Conservation (phyloP, 2,797 vertebrate species). For the Threskiornis aethiopicus region DNA sequence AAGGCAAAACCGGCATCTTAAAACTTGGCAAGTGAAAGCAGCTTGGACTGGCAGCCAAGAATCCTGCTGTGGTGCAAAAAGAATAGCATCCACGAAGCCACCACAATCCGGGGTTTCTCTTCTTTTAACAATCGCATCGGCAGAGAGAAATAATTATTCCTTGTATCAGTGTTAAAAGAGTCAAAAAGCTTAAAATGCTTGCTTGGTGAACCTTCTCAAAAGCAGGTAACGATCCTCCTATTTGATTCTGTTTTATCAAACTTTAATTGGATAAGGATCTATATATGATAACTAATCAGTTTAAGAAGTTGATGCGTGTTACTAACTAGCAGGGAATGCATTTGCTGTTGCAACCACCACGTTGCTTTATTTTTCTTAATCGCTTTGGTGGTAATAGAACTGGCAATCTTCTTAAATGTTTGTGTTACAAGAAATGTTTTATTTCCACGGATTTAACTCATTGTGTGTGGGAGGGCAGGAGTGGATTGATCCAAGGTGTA, state of each 20-base stretch:
- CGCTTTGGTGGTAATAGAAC: not conserved
- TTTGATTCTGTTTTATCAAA: conserved; percentile 19
- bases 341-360: not conserved
- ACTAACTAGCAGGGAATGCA: not conserved
- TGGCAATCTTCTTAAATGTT: not conserved
- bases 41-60: conserved; percentile 87
- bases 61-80: conserved; percentile 86
- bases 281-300: not conserved
- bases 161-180: conserved; percentile 64
- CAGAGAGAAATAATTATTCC: conserved; percentile 66
- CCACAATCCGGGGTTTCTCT: conserved; percentile 45
- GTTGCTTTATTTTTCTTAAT: not conserved
- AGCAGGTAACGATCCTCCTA: conserved; percentile 52
- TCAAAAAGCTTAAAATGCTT: conserved; percentile 62
- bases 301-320: not conserved
- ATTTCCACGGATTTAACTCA: not conserved
- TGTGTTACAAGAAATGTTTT: not conserved
- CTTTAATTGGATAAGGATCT: not conserved
- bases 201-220: conserved; percentile 28
- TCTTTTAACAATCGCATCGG: conserved; percentile 49
- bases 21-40: conserved; percentile 86
- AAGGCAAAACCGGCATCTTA: conserved; percentile 75
- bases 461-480: not conserved
- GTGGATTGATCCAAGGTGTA: not conserved
- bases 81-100: conserved; percentile 74